Evolutionary conservation across 2,113 vertebrate genomes (phyloP), one percentile per base, ranked within the genome.

Genomic region (Rafetus swinhoei): DNA sequence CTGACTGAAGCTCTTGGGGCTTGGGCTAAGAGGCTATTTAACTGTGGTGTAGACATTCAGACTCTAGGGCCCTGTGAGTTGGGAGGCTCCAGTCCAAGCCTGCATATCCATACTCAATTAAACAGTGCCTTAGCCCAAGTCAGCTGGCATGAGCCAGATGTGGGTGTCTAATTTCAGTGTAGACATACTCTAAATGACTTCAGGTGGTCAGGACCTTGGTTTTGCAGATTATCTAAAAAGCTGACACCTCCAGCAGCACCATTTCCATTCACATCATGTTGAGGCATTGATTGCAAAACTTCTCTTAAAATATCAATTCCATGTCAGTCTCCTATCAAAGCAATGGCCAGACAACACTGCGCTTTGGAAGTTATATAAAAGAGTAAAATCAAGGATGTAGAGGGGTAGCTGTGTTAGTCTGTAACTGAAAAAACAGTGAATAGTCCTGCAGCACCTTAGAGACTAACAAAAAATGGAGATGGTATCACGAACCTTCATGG

Each of bases 211-310:
- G 32, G 32, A 55, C 39, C 56, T 9, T 1, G 2, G 50, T 72
- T 21, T 52, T 3, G 1, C 45, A 76, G 72, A 62, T 82, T 39
- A 39, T 54, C 83, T 18, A 0, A 55, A 76, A 24, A 29, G 3
- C 27, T 2, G 4, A 55, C 74, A n/a, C 77, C 72, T 45, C 39
- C 50, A 45, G 54, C 55, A 50, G 50, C 9, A 2, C 72, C 13
- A 1, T 25, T 14, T 3, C 54, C 54, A 62, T 24, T 18, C 59
- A 62, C 3, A n/a, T 19, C 79, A 56, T 19, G 25, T 3, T 0
- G 19, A 18, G 16, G 52, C 1, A 1, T 1, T 24, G 0, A 25
- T 60, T 3, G 2, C 83, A 18, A 19, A 50, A 69, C 32, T 69
- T n/a, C 7, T n/a, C 32, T 69, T 69, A 14, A 69, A n/a, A 69